These are phyloP conservation scores for Cheilosia impressa DNA, from an alignment of 2,888 invertebrate genomes.

Conservation along the genomic window DNA sequence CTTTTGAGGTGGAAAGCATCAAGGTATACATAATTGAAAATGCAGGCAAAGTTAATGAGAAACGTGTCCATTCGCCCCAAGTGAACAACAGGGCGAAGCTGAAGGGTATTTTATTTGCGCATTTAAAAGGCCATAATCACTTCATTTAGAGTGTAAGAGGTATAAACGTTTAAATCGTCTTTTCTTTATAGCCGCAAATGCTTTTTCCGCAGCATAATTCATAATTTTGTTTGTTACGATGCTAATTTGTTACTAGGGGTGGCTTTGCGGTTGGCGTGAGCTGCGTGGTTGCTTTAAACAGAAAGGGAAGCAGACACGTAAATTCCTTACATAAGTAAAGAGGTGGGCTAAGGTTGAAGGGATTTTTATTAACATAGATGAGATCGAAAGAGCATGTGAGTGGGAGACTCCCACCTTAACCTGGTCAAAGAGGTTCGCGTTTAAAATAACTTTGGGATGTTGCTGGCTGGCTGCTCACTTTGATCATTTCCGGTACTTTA, in stretches of 20 bases:
- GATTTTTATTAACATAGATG: too few relatives aligned
- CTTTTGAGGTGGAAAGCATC: constrained; percentile 18
- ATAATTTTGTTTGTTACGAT: constrained; percentile 10
- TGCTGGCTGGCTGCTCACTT: too few relatives aligned
- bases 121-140: constrained; percentile 61
- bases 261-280: neutral
- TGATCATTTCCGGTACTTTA: too few relatives aligned
- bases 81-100: constrained; percentile 43
- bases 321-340: too few relatives aligned
- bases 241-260: neutral
- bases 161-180: constrained; percentile 42
- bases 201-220: constrained; percentile 27
- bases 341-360: too few relatives aligned
- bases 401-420: too few relatives aligned
- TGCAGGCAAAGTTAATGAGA: constrained; percentile 44
- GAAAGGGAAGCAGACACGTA: too few relatives aligned
- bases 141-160: constrained; percentile 56
- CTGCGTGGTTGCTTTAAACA: too few relatives aligned
- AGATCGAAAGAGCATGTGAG: too few relatives aligned
- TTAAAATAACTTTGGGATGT: too few relatives aligned
- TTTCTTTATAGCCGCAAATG: constrained; percentile 40
- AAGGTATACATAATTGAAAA: constrained; percentile 50
- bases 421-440: too few relatives aligned
- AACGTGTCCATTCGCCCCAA: constrained; percentile 61
- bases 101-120: constrained; percentile 61